Percentiles rank a stretch among this genome's conserved stretches.
phyloP scores from a whole-genome alignment of 35 echinoderm and acorn worm genomes.

The Hemicentrotus pulcherrimus region DNA sequence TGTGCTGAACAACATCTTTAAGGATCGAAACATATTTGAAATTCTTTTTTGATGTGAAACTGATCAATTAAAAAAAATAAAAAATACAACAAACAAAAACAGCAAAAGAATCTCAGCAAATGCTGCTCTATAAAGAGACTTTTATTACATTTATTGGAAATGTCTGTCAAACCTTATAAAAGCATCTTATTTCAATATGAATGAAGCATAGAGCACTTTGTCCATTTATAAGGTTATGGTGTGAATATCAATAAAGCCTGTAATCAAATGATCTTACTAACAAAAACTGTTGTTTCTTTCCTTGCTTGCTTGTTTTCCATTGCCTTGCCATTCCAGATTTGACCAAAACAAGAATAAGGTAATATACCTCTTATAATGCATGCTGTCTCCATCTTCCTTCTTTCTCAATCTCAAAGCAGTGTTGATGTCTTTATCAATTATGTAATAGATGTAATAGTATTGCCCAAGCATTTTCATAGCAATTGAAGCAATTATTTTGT shows the following conservation, averaged over 20 bases:
- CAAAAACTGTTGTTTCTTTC: conserved; percentile 16
- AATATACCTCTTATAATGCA: conserved; percentile 5
- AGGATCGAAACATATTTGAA: too few species aligned
- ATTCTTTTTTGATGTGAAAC: too few species aligned
- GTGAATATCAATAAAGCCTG: neutral
- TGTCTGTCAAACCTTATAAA: neutral
- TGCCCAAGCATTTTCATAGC: neutral
- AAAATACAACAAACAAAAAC: too few species aligned
- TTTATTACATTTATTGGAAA: neutral
- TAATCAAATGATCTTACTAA: conserved; percentile 25
- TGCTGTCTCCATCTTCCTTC: neutral
- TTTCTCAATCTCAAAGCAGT: neutral
- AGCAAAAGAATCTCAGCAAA: neutral
- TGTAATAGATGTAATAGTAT: neutral
- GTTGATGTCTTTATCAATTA: neutral
- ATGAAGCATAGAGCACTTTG: neutral
- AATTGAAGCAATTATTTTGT: too few species aligned
- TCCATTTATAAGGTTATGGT: neutral
- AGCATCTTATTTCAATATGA: too few species aligned
- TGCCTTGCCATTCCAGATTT: conserved; percentile 56
- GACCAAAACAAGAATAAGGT: conserved; percentile 62
- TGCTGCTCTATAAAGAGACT: neutral
- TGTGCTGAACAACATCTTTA: too few species aligned
- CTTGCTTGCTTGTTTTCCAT: conserved; percentile 18
- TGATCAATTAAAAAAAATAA: too few species aligned